Evolutionary conservation across 2,888 invertebrate genomes (phyloP).

Genomic region (Bugulina stolonifera): DNA sequence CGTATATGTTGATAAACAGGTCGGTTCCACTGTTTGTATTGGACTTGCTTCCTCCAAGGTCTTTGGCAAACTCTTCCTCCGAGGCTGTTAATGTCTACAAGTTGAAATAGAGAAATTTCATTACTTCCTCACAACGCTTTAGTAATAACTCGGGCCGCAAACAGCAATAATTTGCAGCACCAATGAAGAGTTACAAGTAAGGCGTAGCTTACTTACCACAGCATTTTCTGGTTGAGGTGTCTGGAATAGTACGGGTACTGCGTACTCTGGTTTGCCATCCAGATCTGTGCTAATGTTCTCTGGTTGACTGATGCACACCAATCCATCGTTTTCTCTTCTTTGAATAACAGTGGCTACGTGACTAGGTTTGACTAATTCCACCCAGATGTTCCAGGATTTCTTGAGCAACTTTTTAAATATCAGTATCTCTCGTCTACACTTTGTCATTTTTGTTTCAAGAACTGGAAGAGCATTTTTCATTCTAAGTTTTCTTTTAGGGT

Average conservation of each 20-base stretch:
- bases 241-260: slow-evolving; percentile 8
- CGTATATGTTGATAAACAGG: not conserved
- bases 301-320: slow-evolving; percentile 22
- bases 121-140: too few species aligned
- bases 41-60: not conserved
- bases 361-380: slow-evolving; percentile 38
- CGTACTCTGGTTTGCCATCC: slow-evolving; percentile 17
- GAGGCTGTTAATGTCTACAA: not conserved
- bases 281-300: slow-evolving; percentile 1
- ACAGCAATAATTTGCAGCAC: too few species aligned
- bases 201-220: too few species aligned
- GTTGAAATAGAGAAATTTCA: not conserved
- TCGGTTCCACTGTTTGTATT: not conserved
- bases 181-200: too few species aligned
- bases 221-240: not conserved
- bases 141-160: too few species aligned
- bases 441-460: slow-evolving; percentile 37
- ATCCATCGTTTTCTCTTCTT: not conserved
- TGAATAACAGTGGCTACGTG: slow-evolving; percentile 34
- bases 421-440: slow-evolving; percentile 38
- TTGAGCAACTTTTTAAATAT: slow-evolving; percentile 42
- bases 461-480: slow-evolving; percentile 37
- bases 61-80: slow-evolving; percentile 5
- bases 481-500: slow-evolving; percentile 38
- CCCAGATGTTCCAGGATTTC: slow-evolving; percentile 44